Evolutionary conservation across 2,888 invertebrate genomes (phyloP).

Genomic region (Hypomecis punctinalis): DNA sequence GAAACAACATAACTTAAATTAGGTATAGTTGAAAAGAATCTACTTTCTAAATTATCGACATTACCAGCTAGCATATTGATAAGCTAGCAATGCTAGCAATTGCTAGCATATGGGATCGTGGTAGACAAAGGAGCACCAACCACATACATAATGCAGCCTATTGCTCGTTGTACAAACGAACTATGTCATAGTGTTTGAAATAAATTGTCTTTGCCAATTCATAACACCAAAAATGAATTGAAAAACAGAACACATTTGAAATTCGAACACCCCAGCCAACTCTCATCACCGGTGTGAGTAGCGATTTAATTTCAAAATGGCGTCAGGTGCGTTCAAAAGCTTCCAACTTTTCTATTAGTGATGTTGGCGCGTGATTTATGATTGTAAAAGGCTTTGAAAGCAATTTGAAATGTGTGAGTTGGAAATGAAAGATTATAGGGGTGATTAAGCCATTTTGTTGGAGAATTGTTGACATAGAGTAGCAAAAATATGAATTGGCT

Average conservation of each 20-base stretch:
- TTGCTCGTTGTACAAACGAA: too few relatives aligned
- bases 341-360: slow-evolving; percentile 42
- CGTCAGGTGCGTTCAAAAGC: slow-evolving; percentile 44
- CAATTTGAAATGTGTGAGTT: slow-evolving; percentile 16
- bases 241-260: background rate
- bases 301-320: slow-evolving; percentile 42
- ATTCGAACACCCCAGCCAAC: slow-evolving; percentile 9
- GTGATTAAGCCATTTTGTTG: slow-evolving; percentile 6
- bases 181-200: too few relatives aligned
- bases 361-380: slow-evolving; percentile 39
- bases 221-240: background rate
- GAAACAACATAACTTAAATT: too few relatives aligned
- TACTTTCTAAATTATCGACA: too few relatives aligned
- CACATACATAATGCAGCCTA: too few relatives aligned
- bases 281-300: slow-evolving; percentile 31
- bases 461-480: background rate
- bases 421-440: slow-evolving; percentile 1
- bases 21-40: too few relatives aligned
- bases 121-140: too few relatives aligned
- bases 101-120: too few relatives aligned
- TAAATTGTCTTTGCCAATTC: background rate
- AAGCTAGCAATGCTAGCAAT: too few relatives aligned
- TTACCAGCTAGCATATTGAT: too few relatives aligned
- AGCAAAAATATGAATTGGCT: too few relatives aligned
- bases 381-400: slow-evolving; percentile 25